Percentiles rank a stretch among this genome's conserved stretches.
Evolutionary conservation across 2,888 invertebrate genomes (phyloP).

Genomic region (Hermodice carunculata): DNA sequence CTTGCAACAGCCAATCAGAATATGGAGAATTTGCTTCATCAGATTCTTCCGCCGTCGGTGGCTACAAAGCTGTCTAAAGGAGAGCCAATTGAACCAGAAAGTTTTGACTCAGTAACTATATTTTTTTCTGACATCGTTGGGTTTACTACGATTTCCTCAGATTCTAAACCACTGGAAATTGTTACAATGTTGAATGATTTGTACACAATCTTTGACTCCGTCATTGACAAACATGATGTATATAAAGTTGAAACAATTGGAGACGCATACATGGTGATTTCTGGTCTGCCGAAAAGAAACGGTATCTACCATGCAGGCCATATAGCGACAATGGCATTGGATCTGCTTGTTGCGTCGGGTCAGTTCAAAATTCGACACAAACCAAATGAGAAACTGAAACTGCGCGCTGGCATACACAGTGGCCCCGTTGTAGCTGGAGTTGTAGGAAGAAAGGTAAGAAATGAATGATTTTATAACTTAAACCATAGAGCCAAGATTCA

Average conservation of each 20-base stretch:
- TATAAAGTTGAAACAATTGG: slow-evolving; percentile 39
- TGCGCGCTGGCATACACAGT: slow-evolving; percentile 29
- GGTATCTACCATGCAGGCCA: slow-evolving; percentile 28
- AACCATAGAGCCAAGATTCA: no score
- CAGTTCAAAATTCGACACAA: slow-evolving; percentile 31
- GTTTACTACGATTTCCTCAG: slow-evolving; percentile 32
- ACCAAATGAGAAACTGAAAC: slow-evolving; percentile 14
- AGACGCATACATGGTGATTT: slow-evolving; percentile 39
- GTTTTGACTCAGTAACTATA: slow-evolving; percentile 44
- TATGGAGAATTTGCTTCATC: slow-evolving; percentile 51
- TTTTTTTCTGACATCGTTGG: slow-evolving; percentile 48
- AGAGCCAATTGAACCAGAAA: slow-evolving; percentile 40
- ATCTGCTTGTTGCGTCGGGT: slow-evolving; percentile 17
- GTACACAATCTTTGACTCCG: slow-evolving; percentile 35
- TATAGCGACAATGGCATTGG: slow-evolving; percentile 33
- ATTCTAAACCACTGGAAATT: slow-evolving; percentile 34
- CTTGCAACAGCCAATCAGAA: slow-evolving; percentile 43
- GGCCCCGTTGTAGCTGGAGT: no score
- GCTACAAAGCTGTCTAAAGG: slow-evolving; percentile 45
- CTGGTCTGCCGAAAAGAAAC: slow-evolving; percentile 32
- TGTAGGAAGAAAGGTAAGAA: no score
- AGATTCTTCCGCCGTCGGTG: slow-evolving; percentile 53
- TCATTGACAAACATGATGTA: slow-evolving; percentile 38
- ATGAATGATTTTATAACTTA: no score
- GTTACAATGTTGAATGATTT: slow-evolving; percentile 39